Evolutionary conservation across 1,140 invertebrate species (phyloP), one percentile per base, ranked within the genome.

Genomic region (Radopholus similis): DNA sequence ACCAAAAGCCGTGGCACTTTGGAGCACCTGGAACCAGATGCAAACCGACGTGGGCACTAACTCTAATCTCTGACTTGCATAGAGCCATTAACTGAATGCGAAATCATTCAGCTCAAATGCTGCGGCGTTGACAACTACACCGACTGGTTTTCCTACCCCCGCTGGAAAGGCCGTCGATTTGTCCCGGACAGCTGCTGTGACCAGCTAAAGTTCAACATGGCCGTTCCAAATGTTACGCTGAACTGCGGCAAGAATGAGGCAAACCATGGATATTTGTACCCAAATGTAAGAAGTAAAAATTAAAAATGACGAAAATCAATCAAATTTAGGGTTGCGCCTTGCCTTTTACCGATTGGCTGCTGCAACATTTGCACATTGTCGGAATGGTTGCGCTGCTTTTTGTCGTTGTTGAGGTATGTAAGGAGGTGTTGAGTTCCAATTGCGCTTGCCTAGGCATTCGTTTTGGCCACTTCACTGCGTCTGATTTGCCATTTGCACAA

Each of bases 111-210:
- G 77, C 49, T 79, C 6, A 44, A 79, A 37, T 79, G 77, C 54
- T 79, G 77, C 42, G 77, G 77, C 11, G 78, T 79, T 8, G 66
- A 77, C 35, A 73, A 57, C 38, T 77, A 65, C 23, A 32, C 42
- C 30, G 77, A 79, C 54, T 79, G 77, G 77, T 79, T 65, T 58
- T 57, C 62, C 30, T 72, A 75, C 15, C 34, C 56, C 4, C 64
- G 58, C 4, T 79, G 78, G 73, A 72, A 54, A 2, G 63, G 64
- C 15, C 74, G 68, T 28, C 51, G 73, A 32, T 79, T 81, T 63
- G 77, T 81, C 6, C 78, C 77, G 6, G 77, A 79, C 53, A 80
- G 77, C 59, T 79, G 77, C 53, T 79, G 77, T 59, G 68, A 81
- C 54, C 11, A 37, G 8, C 8, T 18, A 0, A 40, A 47, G 21